A percentile compares a stretch with the other conserved stretches of the same genome.
phyloP scores from a whole-genome alignment of 2,797 vertebrate species.

The Myripristis murdjan region DNA sequence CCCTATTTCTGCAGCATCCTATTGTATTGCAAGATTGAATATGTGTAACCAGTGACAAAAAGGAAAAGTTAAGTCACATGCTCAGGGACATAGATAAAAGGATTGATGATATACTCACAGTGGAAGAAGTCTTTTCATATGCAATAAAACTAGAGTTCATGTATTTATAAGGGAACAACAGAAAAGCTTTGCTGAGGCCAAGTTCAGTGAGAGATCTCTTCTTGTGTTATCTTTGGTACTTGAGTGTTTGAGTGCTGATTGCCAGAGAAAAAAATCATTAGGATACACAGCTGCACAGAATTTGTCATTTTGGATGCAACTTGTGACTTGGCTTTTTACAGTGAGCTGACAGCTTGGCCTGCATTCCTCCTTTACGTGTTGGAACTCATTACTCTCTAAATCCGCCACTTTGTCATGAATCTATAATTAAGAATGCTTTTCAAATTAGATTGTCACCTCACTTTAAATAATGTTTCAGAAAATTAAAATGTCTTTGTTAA shows the following conservation, averaged over 20 bases:
- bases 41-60: background rate
- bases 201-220: slow-evolving; percentile 53
- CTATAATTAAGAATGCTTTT: slow-evolving; percentile 12
- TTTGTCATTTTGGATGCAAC: slow-evolving; percentile 13
- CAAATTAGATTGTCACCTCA: slow-evolving; percentile 7
- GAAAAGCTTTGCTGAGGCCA: slow-evolving; percentile 31
- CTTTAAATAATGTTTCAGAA: background rate
- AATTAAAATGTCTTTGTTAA: background rate
- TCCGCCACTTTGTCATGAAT: slow-evolving; percentile 8
- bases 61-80: background rate
- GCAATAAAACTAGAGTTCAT: slow-evolving; percentile 8
- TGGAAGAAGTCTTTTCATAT: slow-evolving; percentile 5
- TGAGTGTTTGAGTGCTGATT: slow-evolving; percentile 48
- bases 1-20: slow-evolving; percentile 12
- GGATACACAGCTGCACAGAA: background rate
- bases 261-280: slow-evolving; percentile 13
- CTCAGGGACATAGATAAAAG: background rate
- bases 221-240: slow-evolving; percentile 24
- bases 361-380: slow-evolving; percentile 4
- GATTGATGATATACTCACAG: slow-evolving; percentile 1
- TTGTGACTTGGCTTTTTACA: too few species aligned
- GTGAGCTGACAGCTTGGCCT: background rate
- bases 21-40: slow-evolving; percentile 8
- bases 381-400: slow-evolving; percentile 28
- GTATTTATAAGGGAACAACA: slow-evolving; percentile 50